Evolutionary conservation across 64 coral and sea anemone species (phyloP).

Genomic region (Actinia tenebrosa): DNA sequence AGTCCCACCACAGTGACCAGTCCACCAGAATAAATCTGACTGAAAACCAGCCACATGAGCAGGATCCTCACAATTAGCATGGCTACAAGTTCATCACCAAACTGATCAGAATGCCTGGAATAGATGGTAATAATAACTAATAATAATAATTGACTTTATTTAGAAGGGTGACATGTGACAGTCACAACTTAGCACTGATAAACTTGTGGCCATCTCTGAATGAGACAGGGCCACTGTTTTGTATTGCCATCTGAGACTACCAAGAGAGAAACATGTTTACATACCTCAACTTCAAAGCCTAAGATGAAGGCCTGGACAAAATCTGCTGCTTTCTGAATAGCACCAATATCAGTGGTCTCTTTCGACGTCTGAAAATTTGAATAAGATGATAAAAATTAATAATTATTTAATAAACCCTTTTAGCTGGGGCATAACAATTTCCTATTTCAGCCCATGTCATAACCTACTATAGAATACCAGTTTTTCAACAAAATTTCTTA

Average conservation of each 20-base stretch:
- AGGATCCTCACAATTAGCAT: constrained; percentile 99
- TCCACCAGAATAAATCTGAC: constrained; percentile 73
- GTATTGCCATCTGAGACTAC: not conserved
- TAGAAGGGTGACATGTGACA: not conserved
- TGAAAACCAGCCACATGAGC: constrained; percentile 36
- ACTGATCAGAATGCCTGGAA: constrained; percentile 15
- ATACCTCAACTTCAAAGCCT: constrained; percentile 96
- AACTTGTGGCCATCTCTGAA: too few relatives aligned
- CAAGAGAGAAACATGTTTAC: not conserved
- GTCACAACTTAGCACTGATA: too few relatives aligned
- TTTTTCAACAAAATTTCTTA: too few relatives aligned
- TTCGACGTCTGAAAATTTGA: constrained; percentile 68
- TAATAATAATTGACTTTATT: not conserved
- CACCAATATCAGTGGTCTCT: constrained; percentile 91
- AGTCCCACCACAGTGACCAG: constrained; percentile 34
- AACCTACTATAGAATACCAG: too few relatives aligned
- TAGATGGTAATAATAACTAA: not conserved
- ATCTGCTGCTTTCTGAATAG: constrained; percentile 97
- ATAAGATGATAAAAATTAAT: not conserved
- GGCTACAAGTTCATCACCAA: constrained; percentile 87
- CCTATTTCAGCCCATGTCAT: too few relatives aligned
- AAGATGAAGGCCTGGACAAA: constrained; percentile 96
- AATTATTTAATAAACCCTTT: too few relatives aligned
- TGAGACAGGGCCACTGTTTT: too few relatives aligned
- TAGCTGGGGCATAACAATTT: too few relatives aligned